These are phyloP conservation scores for Lophius piscatorius DNA, from an alignment of 2,113 vertebrate genomes.

Conservation along the genomic window DNA sequence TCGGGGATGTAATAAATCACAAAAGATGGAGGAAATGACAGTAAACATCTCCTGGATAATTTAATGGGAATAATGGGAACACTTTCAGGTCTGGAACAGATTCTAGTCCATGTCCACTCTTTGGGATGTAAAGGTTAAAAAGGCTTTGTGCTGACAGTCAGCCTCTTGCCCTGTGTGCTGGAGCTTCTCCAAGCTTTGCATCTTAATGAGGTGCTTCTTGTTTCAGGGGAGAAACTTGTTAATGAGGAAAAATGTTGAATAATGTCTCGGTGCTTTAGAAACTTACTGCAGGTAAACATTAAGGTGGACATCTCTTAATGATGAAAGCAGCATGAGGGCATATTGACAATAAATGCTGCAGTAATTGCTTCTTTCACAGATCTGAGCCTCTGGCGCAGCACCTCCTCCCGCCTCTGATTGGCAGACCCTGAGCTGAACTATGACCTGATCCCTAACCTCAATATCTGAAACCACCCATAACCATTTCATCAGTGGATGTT, in stretches of 20 bases:
- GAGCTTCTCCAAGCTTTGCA: slow-evolving; percentile 32
- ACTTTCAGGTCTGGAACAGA: slow-evolving; percentile 38
- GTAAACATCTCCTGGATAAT: slow-evolving; percentile 63
- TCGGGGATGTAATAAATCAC: slow-evolving; percentile 35
- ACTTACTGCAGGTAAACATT: too few species aligned
- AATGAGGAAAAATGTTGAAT: slow-evolving; percentile 37
- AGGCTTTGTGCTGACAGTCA: slow-evolving; percentile 39
- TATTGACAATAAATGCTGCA: slow-evolving; percentile 30
- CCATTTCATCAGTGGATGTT: slow-evolving; percentile 25
- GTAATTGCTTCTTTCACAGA: slow-evolving; percentile 39
- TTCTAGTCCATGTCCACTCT: slow-evolving; percentile 29
- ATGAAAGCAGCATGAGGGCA: not conserved
- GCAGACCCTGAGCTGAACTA: slow-evolving; percentile 26
- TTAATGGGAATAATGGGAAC: slow-evolving; percentile 39
- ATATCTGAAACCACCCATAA: slow-evolving; percentile 21
- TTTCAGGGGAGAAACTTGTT: slow-evolving; percentile 13
- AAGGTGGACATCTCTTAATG: not conserved
- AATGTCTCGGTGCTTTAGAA: not conserved
- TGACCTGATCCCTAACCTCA: slow-evolving; percentile 38
- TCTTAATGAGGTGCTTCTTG: slow-evolving; percentile 40
- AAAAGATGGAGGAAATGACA: slow-evolving; percentile 50
- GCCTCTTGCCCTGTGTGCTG: slow-evolving; percentile 36
- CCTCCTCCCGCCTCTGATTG: slow-evolving; percentile 10
- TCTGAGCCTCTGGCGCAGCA: slow-evolving; percentile 15
- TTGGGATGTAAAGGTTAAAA: slow-evolving; percentile 57